phyloP scores from a whole-genome alignment of 2,797 vertebrate genomes.

The Pampus argenteus region DNA sequence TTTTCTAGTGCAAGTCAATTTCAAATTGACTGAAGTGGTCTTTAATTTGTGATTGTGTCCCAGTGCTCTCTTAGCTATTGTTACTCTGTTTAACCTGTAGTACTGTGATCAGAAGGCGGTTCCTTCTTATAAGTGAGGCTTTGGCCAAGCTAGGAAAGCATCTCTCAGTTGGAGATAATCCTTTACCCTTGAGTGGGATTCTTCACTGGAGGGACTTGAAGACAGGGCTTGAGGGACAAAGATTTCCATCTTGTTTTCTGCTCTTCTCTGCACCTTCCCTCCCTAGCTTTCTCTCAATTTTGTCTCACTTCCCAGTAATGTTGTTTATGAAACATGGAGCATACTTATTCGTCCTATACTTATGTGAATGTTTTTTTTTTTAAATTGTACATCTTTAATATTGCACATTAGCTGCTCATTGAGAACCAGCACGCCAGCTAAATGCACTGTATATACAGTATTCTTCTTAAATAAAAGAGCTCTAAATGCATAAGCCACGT shows the following conservation, averaged over 20 bases:
- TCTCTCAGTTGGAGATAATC: slow-evolving; percentile 76
- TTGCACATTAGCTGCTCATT: slow-evolving; percentile 41
- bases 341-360: slow-evolving; percentile 20
- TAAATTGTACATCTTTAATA: slow-evolving; percentile 41
- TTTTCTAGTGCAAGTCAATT: slow-evolving; percentile 6
- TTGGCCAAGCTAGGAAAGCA: slow-evolving; percentile 69
- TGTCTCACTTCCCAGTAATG: slow-evolving; percentile 37
- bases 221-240: slow-evolving; percentile 68
- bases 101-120: slow-evolving; percentile 61
- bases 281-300: slow-evolving; percentile 30
- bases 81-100: slow-evolving; percentile 71
- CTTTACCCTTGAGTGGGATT: slow-evolving; percentile 80
- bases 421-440: slow-evolving; percentile 26
- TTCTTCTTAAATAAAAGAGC: slow-evolving; percentile 63
- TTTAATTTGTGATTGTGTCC: slow-evolving; percentile 35
- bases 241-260: slow-evolving; percentile 77
- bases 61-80: slow-evolving; percentile 38
- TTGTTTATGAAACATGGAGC: slow-evolving; percentile 28
- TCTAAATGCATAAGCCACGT: slow-evolving; percentile 57
- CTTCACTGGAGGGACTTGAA: slow-evolving; percentile 76
- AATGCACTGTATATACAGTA: slow-evolving; percentile 43
- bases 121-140: slow-evolving; percentile 61
- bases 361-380: slow-evolving; percentile 11
- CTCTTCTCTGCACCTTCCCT: slow-evolving; percentile 43
- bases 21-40: slow-evolving; percentile 26